Evolutionary conservation across 64 coral and sea anemone species (phyloP).

Genomic region (Montipora efflorescens): DNA sequence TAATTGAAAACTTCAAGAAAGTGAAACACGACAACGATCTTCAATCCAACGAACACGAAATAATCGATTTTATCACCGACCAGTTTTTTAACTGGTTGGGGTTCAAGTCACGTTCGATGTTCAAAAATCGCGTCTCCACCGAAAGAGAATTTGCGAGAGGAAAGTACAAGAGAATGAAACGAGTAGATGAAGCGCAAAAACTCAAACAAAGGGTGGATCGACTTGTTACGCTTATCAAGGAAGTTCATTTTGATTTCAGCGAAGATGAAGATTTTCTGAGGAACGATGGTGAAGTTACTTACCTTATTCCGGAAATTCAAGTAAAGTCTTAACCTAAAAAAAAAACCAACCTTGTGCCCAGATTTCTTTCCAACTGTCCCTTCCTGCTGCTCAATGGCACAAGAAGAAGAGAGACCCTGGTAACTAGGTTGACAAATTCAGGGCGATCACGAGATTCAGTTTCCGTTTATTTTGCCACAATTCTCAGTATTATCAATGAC

Average conservation of each 20-base stretch:
- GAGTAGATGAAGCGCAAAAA: slow-evolving; percentile 41
- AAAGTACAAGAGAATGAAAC: slow-evolving; percentile 54
- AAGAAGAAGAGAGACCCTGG: neutral
- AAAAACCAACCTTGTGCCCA: neutral
- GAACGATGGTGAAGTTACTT: slow-evolving; percentile 89
- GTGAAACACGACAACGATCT: slow-evolving; percentile 90
- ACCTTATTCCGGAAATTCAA: slow-evolving; percentile 32
- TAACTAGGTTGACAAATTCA: neutral
- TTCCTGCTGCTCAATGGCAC: too few relatives aligned
- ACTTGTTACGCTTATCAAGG: slow-evolving; percentile 70
- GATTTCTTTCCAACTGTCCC: too few relatives aligned
- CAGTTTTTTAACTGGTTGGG: slow-evolving; percentile 88
- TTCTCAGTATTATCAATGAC: too few relatives aligned
- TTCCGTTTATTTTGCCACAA: too few relatives aligned
- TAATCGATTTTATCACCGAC: slow-evolving; percentile 91
- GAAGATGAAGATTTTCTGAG: slow-evolving; percentile 80
- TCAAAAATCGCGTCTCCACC: slow-evolving; percentile 67
- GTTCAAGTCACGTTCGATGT: slow-evolving; percentile 48
- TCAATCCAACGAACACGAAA: slow-evolving; percentile 96
- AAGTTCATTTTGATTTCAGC: slow-evolving; percentile 72
- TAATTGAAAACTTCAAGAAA: slow-evolving; percentile 91
- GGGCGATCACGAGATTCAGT: too few relatives aligned
- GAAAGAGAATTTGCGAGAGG: neutral
- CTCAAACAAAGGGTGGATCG: slow-evolving; percentile 75
- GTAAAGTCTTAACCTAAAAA: neutral